Percentiles rank a stretch among this genome's conserved stretches.
Evolutionary conservation across 35 echinoderm and acorn worm genomes (phyloP).

Genomic region (Chiridota heheva): DNA sequence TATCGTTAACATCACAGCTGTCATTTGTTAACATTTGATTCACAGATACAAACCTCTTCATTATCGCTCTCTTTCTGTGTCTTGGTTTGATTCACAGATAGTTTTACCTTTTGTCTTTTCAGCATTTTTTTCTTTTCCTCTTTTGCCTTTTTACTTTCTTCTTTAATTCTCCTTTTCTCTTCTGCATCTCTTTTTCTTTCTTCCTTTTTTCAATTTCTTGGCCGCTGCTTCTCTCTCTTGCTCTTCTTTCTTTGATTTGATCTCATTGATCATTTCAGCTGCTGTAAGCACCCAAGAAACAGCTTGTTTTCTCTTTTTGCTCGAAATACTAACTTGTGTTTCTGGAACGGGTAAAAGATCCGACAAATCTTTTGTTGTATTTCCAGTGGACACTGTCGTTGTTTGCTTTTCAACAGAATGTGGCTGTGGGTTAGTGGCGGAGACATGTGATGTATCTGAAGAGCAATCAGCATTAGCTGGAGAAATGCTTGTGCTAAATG

Average conservation of each 20-base stretch:
- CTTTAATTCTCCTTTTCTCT: constrained; percentile 2
- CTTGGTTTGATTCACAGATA: background rate
- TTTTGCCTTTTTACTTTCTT: constrained; percentile 9
- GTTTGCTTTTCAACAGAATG: background rate
- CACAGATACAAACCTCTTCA: background rate
- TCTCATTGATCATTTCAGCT: constrained; percentile 16
- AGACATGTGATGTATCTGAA: background rate
- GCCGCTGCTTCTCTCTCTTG: constrained; percentile 3
- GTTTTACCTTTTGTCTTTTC: too few relatives aligned
- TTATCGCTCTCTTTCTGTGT: background rate
- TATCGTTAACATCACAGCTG: background rate
- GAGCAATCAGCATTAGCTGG: background rate
- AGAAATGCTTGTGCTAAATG: background rate
- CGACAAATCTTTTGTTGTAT: background rate
- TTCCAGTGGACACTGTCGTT: background rate
- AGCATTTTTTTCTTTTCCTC: background rate
- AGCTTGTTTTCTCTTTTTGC: background rate
- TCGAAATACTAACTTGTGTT: background rate
- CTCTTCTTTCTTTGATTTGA: constrained; percentile 6
- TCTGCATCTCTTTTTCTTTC: background rate
- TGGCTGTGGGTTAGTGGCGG: background rate
- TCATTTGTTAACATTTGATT: background rate
- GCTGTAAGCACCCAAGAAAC: constrained; percentile 13
- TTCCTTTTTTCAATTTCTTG: background rate
- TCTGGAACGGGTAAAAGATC: too few relatives aligned